Conservation (phyloP, 2,113 vertebrate genomes). For the Xiphophorus hellerii region DNA sequence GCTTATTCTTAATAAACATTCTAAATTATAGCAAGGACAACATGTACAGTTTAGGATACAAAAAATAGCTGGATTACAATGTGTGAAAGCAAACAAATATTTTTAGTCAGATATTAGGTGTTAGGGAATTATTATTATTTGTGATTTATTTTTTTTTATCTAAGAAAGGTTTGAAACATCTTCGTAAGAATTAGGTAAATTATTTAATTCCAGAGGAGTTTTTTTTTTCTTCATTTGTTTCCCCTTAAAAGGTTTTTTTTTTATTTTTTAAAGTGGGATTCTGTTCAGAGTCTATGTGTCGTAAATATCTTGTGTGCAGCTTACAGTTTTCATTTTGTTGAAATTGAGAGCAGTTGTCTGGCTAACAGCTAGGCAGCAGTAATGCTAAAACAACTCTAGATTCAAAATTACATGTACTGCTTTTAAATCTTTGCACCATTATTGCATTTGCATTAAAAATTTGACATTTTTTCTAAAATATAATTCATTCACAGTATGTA, state of each 20-base stretch:
- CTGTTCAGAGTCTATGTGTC: background rate
- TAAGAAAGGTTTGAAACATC: background rate
- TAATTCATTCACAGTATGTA: background rate
- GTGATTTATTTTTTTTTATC: background rate
- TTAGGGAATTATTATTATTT: background rate
- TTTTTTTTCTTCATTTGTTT: background rate
- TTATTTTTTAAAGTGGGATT: background rate
- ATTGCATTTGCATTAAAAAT: background rate
- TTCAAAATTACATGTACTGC: background rate
- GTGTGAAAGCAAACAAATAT: background rate
- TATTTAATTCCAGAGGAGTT: background rate
- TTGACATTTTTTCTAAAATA: background rate
- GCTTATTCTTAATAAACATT: background rate
- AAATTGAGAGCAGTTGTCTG: background rate
- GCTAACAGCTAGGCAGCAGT: no score
- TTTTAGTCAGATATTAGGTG: background rate
- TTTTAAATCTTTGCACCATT: background rate
- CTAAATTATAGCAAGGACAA: background rate
- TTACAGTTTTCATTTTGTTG: background rate
- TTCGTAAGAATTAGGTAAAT: background rate
- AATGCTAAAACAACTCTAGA: no score
- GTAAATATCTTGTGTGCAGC: background rate
- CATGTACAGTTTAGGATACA: background rate
- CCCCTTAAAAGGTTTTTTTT: background rate
- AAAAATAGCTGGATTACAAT: background rate